phyloP scores from a whole-genome alignment of 2,888 invertebrate genomes.

The Leptinotarsa rubiginosa region DNA sequence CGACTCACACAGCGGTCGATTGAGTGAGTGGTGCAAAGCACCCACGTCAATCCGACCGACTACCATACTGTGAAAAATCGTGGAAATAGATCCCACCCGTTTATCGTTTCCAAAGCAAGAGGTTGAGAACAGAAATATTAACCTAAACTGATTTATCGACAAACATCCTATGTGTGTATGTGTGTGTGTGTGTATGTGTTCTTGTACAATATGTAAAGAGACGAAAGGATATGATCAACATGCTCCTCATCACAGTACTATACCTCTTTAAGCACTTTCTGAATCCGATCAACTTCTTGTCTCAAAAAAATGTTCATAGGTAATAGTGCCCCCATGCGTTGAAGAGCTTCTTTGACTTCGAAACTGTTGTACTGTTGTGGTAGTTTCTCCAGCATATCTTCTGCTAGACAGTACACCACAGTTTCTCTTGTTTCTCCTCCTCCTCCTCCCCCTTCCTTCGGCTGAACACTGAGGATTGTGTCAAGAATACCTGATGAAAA shows the following conservation, averaged over 20 bases:
- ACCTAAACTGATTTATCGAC: no score
- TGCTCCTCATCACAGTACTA: constrained; percentile 10
- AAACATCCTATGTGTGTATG: no score
- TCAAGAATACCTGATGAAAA: constrained; percentile 78
- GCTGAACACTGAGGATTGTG: constrained; percentile 95
- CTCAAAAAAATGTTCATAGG: constrained; percentile 97
- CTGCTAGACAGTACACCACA: constrained; percentile 90
- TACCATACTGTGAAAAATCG: no score
- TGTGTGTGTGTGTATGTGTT: no score
- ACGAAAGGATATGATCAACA: no score
- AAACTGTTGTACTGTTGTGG: constrained; percentile 89
- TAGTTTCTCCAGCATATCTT: constrained; percentile 90
- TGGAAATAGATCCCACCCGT: no score
- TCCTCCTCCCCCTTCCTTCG: constrained; percentile 91
- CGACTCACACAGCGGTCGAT: no score
- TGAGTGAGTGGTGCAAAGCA: no score
- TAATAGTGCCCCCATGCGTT: constrained; percentile 90
- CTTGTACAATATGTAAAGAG: no score
- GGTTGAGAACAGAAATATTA: no score
- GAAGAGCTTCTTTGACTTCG: constrained; percentile 90
- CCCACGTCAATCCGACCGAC: no score
- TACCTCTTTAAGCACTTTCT: constrained; percentile 80
- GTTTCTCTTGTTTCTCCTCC: constrained; percentile 94
- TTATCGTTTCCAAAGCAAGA: no score
- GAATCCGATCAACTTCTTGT: constrained; percentile 86